Evolutionary conservation across 2,797 vertebrate species (phyloP).

Genomic region (Vespertilio murinus): DNA sequence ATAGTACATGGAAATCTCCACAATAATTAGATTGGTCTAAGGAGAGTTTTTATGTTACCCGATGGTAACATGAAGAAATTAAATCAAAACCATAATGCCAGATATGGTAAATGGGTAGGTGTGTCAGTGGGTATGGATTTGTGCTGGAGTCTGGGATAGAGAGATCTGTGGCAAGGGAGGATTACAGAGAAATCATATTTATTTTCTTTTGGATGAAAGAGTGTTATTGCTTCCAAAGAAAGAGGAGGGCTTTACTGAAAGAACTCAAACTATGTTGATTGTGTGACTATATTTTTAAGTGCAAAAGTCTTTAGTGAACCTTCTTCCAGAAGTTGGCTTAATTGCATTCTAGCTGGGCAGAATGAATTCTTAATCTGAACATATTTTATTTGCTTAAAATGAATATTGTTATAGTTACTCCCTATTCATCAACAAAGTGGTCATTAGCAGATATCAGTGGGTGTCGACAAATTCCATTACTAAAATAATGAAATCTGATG

Average conservation of each 20-base stretch:
- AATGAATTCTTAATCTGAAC: conserved; percentile 58
- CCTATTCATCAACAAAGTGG: conserved; percentile 3
- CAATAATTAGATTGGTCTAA: not conserved
- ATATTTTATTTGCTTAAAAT: conserved; percentile 57
- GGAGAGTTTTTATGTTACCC: not conserved
- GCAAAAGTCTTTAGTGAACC: not conserved
- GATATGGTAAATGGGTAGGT: not conserved
- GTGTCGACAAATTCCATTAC: conserved; percentile 42
- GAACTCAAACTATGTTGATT: not conserved
- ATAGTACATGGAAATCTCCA: not conserved
- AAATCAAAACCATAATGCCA: not conserved
- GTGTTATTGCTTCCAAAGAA: conserved; percentile 9
- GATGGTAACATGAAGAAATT: not conserved
- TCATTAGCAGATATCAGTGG: conserved; percentile 47
- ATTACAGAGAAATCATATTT: not conserved
- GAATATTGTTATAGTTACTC: conserved; percentile 8
- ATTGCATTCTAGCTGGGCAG: conserved; percentile 47
- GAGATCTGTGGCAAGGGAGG: not conserved
- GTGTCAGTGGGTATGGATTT: not conserved
- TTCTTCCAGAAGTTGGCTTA: conserved; percentile 45
- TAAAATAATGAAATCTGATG: conserved; percentile 49
- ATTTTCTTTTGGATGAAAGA: not conserved
- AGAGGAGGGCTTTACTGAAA: not conserved
- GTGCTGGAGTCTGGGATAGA: not conserved
- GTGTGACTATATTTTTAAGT: conserved; percentile 1